Evolutionary conservation across 2,113 vertebrate genomes (phyloP).

Genomic region (Carlito syrichta): DNA sequence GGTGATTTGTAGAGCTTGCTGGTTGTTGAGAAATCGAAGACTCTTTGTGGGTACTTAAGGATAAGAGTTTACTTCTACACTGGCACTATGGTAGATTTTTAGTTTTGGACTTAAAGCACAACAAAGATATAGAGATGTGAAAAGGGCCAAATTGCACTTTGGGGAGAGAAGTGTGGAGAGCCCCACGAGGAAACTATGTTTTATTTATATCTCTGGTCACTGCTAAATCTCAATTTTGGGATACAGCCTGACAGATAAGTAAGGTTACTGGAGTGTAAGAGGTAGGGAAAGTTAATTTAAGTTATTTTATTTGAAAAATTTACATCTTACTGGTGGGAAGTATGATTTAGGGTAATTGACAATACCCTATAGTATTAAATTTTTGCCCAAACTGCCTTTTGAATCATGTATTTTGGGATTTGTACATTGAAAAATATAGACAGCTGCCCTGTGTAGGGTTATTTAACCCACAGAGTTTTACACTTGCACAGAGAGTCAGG

Average conservation of each 20-base stretch:
- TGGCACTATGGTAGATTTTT: not conserved
- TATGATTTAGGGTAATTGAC: slow-evolving; percentile 5
- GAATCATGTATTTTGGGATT: not conserved
- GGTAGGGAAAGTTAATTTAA: not conserved
- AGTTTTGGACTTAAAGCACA: not conserved
- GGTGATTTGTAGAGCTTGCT: slow-evolving; percentile 57
- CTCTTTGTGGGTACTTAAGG: slow-evolving; percentile 11
- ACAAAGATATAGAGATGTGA: not conserved
- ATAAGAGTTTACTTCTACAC: slow-evolving; percentile 1
- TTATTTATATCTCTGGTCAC: slow-evolving; percentile 2
- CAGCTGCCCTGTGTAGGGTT: not conserved
- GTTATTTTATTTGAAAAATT: slow-evolving; percentile 45
- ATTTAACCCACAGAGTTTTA: not conserved
- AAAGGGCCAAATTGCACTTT: not conserved
- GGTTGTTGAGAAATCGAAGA: slow-evolving; percentile 43
- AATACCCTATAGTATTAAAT: not conserved
- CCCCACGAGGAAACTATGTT: not conserved
- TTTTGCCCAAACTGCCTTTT: not conserved
- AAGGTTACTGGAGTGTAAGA: not conserved
- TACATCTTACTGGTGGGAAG: slow-evolving; percentile 48
- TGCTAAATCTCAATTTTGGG: slow-evolving; percentile 20
- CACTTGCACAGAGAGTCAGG: not conserved
- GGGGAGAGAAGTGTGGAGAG: not conserved
- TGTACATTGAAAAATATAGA: not conserved
- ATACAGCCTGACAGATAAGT: not conserved